phyloP scores from a whole-genome alignment of 2,113 vertebrate species.

The Himantopus leucocephalus region DNA sequence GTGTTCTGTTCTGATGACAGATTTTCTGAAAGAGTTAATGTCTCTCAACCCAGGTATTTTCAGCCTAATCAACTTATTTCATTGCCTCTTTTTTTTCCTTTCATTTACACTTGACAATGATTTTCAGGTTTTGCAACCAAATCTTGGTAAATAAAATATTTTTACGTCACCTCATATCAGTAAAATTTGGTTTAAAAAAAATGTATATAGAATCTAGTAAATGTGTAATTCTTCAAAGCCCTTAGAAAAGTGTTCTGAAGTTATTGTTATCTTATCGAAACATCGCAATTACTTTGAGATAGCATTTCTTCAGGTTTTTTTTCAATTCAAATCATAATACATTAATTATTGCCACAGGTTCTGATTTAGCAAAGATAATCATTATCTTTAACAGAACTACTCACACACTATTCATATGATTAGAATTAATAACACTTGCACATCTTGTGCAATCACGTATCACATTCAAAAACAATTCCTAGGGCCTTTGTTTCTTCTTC shows the following conservation, averaged over 20 bases:
- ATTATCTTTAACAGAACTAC: not conserved
- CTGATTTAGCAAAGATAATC: not conserved
- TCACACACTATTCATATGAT: not conserved
- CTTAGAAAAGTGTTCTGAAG: not conserved
- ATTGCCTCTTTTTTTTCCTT: not conserved
- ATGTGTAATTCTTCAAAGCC: not conserved
- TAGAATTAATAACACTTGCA: not conserved
- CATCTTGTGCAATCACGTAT: not conserved
- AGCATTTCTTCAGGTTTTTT: not conserved
- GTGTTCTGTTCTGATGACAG: not conserved
- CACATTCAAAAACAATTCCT: not conserved
- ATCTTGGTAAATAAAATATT: not conserved
- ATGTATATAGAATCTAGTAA: not conserved
- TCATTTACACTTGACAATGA: not conserved
- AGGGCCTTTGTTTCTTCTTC: not conserved
- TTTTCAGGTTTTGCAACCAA: not conserved
- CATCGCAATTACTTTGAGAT: not conserved
- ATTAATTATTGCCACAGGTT: not conserved
- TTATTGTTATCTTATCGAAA: not conserved
- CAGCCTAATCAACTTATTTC: not conserved
- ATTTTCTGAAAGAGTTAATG: not conserved
- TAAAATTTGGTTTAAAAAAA: not conserved
- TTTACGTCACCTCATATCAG: not conserved
- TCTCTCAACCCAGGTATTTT: not conserved
- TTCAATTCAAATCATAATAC: not conserved